Conservation (phyloP, 2,888 invertebrate species). For the Gari tellinella region DNA sequence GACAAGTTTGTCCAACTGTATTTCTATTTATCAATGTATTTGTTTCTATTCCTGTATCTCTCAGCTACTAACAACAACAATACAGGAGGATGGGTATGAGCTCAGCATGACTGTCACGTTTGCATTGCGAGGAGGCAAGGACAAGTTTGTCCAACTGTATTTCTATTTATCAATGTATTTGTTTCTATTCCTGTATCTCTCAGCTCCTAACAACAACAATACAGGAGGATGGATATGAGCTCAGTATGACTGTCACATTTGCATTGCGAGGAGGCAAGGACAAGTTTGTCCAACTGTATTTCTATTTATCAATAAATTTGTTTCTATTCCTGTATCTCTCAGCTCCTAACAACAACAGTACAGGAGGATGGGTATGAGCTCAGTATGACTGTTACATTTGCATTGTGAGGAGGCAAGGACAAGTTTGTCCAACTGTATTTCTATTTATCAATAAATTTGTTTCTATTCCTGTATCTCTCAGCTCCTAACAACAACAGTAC, state of each 20-base stretch:
- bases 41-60: no score
- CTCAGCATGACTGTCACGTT: conserved; percentile 83
- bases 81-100: conserved; percentile 84
- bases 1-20: conserved; percentile 80
- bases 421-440: no score
- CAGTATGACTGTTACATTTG: conserved; percentile 83
- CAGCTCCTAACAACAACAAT: conserved; percentile 82
- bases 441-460: no score
- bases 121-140: conserved; percentile 81
- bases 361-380: conserved; percentile 84
- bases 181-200: no score
- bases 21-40: no score
- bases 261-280: conserved; percentile 81
- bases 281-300: no score
- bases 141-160: no score
- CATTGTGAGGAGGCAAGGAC: conserved; percentile 80
- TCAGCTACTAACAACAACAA: conserved; percentile 81
- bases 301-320: no score
- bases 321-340: no score
- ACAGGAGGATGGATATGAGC: conserved; percentile 83
- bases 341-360: conserved; percentile 82
- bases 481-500: conserved; percentile 81
- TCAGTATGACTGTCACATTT: conserved; percentile 83
- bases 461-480: conserved; percentile 45
- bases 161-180: no score